Conservation (phyloP, 35 echinoderm and acorn worm species). For the Acanthaster planci region DNA sequence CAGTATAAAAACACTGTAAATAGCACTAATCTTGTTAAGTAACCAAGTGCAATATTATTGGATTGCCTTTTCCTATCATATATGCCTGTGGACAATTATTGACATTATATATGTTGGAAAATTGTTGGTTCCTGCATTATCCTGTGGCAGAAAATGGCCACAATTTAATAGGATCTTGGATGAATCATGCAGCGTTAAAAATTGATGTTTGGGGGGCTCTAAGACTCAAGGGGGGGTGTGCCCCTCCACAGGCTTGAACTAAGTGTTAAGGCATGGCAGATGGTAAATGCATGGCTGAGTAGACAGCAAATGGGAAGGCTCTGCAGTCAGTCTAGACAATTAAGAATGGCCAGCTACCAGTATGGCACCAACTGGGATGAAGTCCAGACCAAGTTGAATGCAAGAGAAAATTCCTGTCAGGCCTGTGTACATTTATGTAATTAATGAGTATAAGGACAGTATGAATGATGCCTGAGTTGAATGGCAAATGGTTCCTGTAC, state of each 20-base stretch:
- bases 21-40: not conserved
- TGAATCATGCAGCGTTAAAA: slow-evolving; percentile 20
- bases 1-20: too few relatives aligned
- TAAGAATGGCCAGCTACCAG: too few relatives aligned
- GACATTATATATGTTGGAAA: not conserved
- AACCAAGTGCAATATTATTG: not conserved
- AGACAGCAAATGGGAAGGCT: not conserved
- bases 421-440: too few relatives aligned
- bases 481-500: too few relatives aligned
- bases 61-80: too few relatives aligned
- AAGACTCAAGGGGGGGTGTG: not conserved
- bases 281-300: slow-evolving; percentile 4
- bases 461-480: too few relatives aligned
- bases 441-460: too few relatives aligned
- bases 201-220: slow-evolving; percentile 4
- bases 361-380: too few relatives aligned
- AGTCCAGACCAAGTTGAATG: too few relatives aligned
- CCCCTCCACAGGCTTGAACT: too few relatives aligned
- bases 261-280: not conserved
- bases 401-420: too few relatives aligned
- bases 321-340: not conserved
- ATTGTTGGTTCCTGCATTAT: not conserved
- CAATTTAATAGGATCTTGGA: not conserved
- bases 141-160: too few relatives aligned
- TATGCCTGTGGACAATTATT: slow-evolving; percentile 6